These are phyloP conservation scores for Syritta pipiens DNA, from an alignment of 2,888 invertebrate species.

Conservation along the genomic window DNA sequence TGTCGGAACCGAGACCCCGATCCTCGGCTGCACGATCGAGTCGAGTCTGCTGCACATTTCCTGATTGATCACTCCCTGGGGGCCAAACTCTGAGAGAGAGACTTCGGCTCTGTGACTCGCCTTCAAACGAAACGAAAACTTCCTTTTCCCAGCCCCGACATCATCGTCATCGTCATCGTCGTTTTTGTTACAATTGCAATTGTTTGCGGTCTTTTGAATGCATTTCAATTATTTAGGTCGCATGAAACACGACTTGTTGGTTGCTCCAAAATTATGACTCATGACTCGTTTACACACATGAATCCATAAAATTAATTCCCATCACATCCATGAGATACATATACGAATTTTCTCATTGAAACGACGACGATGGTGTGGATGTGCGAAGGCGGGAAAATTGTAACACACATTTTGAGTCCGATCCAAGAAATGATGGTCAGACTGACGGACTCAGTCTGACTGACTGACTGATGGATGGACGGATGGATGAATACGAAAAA, in stretches of 20 bases:
- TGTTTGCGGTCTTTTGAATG: conserved; percentile 26
- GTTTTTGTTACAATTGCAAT: conserved; percentile 47
- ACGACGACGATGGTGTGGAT: conserved; percentile 15
- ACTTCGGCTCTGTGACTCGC: neutral
- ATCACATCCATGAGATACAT: conserved; percentile 28
- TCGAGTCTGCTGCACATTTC: conserved; percentile 43
- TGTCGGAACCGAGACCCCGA: conserved; percentile 23
- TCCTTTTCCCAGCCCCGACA: conserved; percentile 51
- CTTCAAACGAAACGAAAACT: no score
- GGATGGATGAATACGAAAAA: conserved; percentile 18
- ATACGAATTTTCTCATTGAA: conserved; percentile 15
- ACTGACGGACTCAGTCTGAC: no score
- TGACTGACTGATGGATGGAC: no score
- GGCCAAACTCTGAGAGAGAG: no score
- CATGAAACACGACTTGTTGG: conserved; percentile 1
- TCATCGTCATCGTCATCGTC: no score
- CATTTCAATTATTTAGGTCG: conserved; percentile 29
- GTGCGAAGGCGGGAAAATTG: conserved; percentile 59
- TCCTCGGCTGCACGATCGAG: conserved; percentile 39
- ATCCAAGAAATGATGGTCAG: conserved; percentile 48
- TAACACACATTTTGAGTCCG: conserved; percentile 54
- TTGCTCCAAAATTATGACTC: conserved; percentile 43
- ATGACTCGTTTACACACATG: conserved; percentile 7
- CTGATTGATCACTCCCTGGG: conserved; percentile 67
- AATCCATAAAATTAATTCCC: conserved; percentile 57